Evolutionary conservation across 2,888 invertebrate genomes (phyloP).

Genomic region (Limnephilus rhombicus): DNA sequence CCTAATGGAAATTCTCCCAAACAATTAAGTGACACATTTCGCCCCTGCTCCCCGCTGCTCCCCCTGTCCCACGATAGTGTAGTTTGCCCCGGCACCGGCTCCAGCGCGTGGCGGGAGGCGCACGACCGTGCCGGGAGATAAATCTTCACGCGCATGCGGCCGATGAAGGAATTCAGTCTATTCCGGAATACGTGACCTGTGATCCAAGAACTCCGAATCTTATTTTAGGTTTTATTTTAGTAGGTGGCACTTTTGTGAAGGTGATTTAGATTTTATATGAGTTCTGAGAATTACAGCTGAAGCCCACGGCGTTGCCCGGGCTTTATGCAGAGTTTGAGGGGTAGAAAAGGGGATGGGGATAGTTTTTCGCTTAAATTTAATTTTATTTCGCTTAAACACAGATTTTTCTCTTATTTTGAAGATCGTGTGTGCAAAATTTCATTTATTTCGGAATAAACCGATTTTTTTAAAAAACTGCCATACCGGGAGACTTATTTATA

Average conservation of each 20-base stretch:
- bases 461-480: too few relatives aligned
- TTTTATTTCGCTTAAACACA: too few relatives aligned
- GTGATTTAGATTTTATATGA: not conserved
- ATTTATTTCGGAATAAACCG: too few relatives aligned
- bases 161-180: not conserved
- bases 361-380: too few relatives aligned
- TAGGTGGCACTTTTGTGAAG: not conserved
- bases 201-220: not conserved
- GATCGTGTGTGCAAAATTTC: too few relatives aligned
- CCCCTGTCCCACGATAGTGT: not conserved
- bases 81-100: not conserved
- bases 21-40: constrained; percentile 10
- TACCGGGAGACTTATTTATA: too few relatives aligned
- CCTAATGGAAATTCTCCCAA: not conserved
- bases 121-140: constrained; percentile 3
- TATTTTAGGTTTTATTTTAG: not conserved
- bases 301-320: too few relatives aligned
- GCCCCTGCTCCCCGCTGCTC: not conserved
- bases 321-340: too few relatives aligned
- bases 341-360: too few relatives aligned
- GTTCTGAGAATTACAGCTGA: not conserved
- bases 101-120: not conserved
- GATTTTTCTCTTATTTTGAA: too few relatives aligned
- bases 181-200: not conserved
- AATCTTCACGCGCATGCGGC: not conserved